Percentiles rank a stretch among this genome's conserved stretches.
Evolutionary conservation across 1,140 invertebrate genomes (phyloP).

Genomic region (Aphaenogaster rudis): DNA sequence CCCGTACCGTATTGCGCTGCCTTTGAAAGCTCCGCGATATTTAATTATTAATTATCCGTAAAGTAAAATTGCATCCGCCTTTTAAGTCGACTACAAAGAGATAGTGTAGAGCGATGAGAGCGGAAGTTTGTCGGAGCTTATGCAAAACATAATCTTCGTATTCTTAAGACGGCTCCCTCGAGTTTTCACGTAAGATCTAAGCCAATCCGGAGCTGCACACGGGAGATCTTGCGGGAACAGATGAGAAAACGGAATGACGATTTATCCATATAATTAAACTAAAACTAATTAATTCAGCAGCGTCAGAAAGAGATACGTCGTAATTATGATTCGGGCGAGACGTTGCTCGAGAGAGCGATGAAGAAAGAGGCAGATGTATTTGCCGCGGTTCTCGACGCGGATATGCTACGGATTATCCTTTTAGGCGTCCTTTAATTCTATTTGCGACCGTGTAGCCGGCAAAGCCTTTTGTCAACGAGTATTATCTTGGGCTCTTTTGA

Average conservation of each 20-base stretch:
- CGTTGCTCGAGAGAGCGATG: background rate
- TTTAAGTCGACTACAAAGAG: conserved; percentile 63
- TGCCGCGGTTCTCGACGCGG: conserved; percentile 47
- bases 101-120: conserved; percentile 16
- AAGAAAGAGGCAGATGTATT: conserved; percentile 62
- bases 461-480: conserved; percentile 75
- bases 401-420: conserved; percentile 70
- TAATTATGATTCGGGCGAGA: conserved; percentile 65
- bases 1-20: conserved; percentile 24
- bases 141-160: conserved; percentile 58
- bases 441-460: conserved; percentile 63
- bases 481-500: conserved; percentile 70
- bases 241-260: conserved; percentile 34
- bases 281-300: conserved; percentile 70
- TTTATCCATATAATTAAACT: conserved; percentile 62
- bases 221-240: conserved; percentile 51
- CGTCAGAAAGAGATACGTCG: conserved; percentile 63
- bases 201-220: background rate
- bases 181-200: conserved; percentile 49
- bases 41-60: conserved; percentile 65
- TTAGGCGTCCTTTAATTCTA: conserved; percentile 74
- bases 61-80: conserved; percentile 65
- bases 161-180: conserved; percentile 54
- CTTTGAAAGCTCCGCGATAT: conserved; percentile 53
- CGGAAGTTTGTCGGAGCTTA: conserved; percentile 55